Conservation (phyloP, 2,113 vertebrate species). For the Lamprologus speciosus region DNA sequence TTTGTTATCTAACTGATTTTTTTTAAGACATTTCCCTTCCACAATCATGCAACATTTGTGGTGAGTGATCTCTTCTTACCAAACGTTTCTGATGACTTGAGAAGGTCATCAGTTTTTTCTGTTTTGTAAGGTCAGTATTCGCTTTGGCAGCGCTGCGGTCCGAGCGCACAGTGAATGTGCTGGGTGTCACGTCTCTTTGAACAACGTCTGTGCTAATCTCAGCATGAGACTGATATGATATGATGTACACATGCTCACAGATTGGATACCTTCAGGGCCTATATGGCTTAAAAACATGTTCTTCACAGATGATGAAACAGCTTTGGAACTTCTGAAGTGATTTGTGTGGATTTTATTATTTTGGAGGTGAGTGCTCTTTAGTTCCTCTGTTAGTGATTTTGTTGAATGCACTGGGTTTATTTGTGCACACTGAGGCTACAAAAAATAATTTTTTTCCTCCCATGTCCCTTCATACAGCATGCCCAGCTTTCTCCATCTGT, state of each 20-base stretch:
- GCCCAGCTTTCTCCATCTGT: neutral
- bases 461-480: neutral
- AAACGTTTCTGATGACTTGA: neutral
- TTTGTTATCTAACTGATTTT: neutral
- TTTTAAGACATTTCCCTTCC: neutral
- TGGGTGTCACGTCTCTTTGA: neutral
- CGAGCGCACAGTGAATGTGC: neutral
- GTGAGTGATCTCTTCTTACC: neutral
- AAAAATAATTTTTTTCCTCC: neutral
- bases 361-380: neutral
- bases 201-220: neutral
- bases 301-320: neutral
- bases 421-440: neutral
- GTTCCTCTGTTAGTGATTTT: neutral
- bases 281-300: neutral
- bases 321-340: neutral
- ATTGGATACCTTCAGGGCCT: neutral
- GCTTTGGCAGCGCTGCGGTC: neutral
- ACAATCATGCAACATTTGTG: neutral
- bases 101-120: neutral
- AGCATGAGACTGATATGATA: neutral
- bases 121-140: neutral
- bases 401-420: neutral
- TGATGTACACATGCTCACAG: neutral
- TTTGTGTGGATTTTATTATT: neutral